Conservation (phyloP, 2,113 vertebrate species). For the Choloepus hoffmanni region DNA sequence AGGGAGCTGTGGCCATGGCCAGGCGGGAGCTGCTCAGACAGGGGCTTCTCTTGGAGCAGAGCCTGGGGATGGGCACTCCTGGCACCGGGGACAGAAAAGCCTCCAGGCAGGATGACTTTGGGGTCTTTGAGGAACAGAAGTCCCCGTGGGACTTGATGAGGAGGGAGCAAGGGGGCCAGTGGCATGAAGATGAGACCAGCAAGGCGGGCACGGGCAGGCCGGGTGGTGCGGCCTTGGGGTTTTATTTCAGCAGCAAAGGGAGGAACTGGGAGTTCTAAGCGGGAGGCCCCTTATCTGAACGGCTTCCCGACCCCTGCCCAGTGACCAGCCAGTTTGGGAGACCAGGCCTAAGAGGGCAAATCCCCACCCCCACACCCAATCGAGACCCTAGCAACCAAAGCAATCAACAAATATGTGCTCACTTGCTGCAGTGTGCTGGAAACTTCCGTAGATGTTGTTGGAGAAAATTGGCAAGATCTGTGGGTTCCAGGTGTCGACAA, state of each 20-base stretch:
- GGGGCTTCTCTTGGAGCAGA: too few species aligned
- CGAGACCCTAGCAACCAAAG: background rate
- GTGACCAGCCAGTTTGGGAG: too few species aligned
- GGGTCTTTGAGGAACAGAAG: background rate
- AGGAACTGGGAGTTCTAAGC: background rate
- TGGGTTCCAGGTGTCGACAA: background rate
- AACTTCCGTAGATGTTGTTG: background rate
- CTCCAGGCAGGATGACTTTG: background rate
- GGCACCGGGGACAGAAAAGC: background rate
- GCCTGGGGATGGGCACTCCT: background rate
- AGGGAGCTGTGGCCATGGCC: background rate
- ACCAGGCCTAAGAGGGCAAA: background rate
- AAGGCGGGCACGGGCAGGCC: background rate
- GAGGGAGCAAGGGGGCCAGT: background rate
- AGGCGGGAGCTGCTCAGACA: background rate
- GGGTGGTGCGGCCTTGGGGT: background rate
- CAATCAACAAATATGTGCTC: background rate
- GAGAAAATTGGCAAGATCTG: background rate
- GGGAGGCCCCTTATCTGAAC: background rate
- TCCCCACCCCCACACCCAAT: background rate
- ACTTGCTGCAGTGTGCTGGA: background rate
- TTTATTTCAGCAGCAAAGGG: background rate
- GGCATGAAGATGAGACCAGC: background rate
- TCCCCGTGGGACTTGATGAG: background rate
- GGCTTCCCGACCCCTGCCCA: background rate